Base-by-base conservation (phyloP, 2,797 vertebrate species). In the Erethizon dorsatum region DNA sequence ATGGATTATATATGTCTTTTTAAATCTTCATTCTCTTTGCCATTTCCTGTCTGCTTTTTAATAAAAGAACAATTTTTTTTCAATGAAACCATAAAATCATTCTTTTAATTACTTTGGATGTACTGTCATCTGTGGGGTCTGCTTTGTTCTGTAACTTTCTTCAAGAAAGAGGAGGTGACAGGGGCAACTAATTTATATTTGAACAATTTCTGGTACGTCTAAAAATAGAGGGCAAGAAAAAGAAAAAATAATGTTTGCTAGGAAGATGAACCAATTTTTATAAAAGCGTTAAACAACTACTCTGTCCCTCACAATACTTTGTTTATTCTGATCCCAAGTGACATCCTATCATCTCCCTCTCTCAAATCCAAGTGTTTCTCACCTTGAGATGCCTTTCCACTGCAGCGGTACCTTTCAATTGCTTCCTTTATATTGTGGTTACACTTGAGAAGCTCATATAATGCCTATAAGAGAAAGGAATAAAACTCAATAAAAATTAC, bases 401-500 rank as follows among this genome's bases (percentile, higher is more conserved):
- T 99, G 98, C 98, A 99, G 98, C 99, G 99, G 96, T 99, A 99
- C 97, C 98, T 99, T 95, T 99, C 99, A 71, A 99, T 97, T 93
- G 99, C 99, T 98, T 99, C 99, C 73, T 99, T 99, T 63, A 99
- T 97, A 97, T 99, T 99, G 98, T 99, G 99, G 98, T 99, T 99
- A 98, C 99, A 99, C 98, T 99, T 99, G 86, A 99, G 98, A 98
- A 99, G 99, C 98, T 99, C 99, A 97, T 99, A 98, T 65, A 99
- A 98, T 2, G 99, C 99, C 99, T 99, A 67, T 0, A 65, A 91
- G 67, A 97, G 45, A 59, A 52, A 17, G 88, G 11, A 12, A 20
- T 91, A 89, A 52, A 86, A 90, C 33, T 92, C 37, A 97, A 63
- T 73, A 92, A 92, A 65, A 87, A 8, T 22, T 10, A 56, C 20